These are phyloP conservation scores for Sinocyclocheilus grahami DNA, from an alignment of 2,113 vertebrate species.

Conservation along the genomic window DNA sequence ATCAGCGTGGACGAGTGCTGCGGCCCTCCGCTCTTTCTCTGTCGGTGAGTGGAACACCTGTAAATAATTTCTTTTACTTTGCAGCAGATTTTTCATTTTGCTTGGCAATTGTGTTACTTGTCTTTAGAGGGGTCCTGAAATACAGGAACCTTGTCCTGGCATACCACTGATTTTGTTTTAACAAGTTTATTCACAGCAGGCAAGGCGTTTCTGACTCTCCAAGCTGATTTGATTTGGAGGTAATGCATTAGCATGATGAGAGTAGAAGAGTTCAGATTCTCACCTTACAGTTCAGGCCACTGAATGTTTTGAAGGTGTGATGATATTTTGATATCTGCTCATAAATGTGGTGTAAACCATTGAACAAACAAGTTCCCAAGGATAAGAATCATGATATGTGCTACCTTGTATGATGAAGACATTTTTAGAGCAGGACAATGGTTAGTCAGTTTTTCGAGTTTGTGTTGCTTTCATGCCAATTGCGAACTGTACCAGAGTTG, in stretches of 20 bases:
- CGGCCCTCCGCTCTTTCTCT: neutral
- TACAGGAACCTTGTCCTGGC: neutral
- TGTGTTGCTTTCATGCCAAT: neutral
- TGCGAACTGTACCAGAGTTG: neutral
- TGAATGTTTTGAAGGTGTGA: constrained; percentile 39
- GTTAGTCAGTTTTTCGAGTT: neutral
- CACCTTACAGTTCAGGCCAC: neutral
- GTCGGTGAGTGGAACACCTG: neutral
- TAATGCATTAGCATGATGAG: constrained; percentile 41
- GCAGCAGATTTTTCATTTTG: constrained; percentile 2
- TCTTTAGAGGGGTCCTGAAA: neutral
- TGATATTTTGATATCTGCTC: constrained; percentile 36
- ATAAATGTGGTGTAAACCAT: constrained; percentile 21
- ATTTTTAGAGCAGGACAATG: neutral
- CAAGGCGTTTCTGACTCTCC: neutral
- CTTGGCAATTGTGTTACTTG: constrained; percentile 4
- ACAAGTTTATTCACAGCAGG: constrained; percentile 5
- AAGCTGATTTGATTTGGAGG: neutral
- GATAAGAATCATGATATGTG: neutral
- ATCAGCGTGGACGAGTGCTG: neutral
- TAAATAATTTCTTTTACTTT: constrained; percentile 15
- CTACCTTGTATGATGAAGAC: neutral
- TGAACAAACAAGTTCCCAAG: neutral
- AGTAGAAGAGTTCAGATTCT: constrained; percentile 21
- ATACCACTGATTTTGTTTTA: constrained; percentile 18